Conservation (phyloP, 2,113 vertebrate genomes). For the Pygoscelis adeliae region DNA sequence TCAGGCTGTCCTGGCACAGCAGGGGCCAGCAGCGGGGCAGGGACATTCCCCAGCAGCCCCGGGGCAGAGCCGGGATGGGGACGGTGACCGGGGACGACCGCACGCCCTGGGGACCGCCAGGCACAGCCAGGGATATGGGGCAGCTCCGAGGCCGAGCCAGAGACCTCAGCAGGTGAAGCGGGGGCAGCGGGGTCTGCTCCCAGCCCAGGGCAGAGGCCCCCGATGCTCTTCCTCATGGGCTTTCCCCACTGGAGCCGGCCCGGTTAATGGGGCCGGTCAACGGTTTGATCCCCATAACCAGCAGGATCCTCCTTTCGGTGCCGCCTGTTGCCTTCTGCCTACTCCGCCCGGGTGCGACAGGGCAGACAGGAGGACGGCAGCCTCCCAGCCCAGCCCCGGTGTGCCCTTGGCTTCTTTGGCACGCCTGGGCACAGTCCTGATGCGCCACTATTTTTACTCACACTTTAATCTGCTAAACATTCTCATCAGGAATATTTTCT, state of each 20-base stretch:
- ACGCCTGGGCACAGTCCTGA: fast-evolving
- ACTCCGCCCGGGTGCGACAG: fast-evolving
- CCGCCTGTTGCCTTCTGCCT: not conserved
- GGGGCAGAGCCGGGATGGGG: not conserved
- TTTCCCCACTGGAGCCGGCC: not conserved
- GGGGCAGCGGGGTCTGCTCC: not conserved
- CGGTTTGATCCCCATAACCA: not conserved
- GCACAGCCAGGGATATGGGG: fast-evolving
- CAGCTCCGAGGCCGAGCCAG: not conserved
- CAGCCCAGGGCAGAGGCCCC: not conserved
- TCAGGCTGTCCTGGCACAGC: not conserved
- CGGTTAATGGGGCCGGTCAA: too few species aligned
- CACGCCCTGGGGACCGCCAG: not conserved
- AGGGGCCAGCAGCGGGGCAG: fast-evolving
- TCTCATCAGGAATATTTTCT: not conserved
- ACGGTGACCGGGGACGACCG: fast-evolving
- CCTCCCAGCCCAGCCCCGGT: not conserved
- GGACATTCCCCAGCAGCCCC: not conserved
- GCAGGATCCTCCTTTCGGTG: not conserved
- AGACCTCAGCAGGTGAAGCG: not conserved
- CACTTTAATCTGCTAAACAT: not conserved
- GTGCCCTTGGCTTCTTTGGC: not conserved
- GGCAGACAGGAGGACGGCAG: not conserved
- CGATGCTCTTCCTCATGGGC: not conserved
- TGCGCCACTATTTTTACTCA: fast-evolving